Percentiles rank a stretch among this genome's conserved stretches.
Conservation (phyloP, 2,113 vertebrate genomes). For the Panurus biarmicus region DNA sequence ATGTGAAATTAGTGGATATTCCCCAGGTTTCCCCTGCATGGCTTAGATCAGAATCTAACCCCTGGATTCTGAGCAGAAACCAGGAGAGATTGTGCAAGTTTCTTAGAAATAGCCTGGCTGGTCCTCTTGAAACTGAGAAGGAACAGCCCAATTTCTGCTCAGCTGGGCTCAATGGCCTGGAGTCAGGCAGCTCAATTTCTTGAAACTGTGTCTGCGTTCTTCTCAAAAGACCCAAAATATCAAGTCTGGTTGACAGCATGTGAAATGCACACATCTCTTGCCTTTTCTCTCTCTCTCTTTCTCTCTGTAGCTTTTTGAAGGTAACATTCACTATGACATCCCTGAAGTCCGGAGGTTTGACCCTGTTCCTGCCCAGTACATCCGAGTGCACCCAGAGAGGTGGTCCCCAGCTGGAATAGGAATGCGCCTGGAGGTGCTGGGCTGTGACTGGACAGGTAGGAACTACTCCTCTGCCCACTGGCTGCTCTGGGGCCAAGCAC, state of each 20-base stretch:
- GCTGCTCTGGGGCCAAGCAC: not conserved
- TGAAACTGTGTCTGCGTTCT: not conserved
- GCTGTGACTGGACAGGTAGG: conserved; percentile 93
- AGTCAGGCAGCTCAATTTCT: not conserved
- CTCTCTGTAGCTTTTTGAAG: conserved; percentile 86
- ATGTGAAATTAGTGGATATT: not conserved
- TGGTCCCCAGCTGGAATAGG: conserved; percentile 96
- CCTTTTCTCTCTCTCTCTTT: not conserved
- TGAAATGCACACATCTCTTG: not conserved
- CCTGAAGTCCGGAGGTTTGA: conserved; percentile 93
- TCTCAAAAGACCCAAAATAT: not conserved
- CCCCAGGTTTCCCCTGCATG: not conserved
- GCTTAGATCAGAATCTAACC: conserved; percentile 20
- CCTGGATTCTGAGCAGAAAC: not conserved
- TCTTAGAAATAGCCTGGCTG: conserved; percentile 14
- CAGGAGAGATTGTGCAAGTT: conserved; percentile 18
- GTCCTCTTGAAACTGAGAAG: not conserved
- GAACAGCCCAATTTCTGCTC: not conserved
- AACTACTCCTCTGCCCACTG: not conserved
- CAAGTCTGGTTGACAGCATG: not conserved
- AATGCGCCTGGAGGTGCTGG: conserved; percentile 95
- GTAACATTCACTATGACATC: conserved; percentile 93
- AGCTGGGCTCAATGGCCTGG: not conserved
- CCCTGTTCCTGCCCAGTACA: conserved; percentile 83
- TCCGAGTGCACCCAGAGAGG: conserved; percentile 89